Base-by-base conservation (phyloP, 2,113 vertebrate species). In the Atrichornis clamosus region DNA sequence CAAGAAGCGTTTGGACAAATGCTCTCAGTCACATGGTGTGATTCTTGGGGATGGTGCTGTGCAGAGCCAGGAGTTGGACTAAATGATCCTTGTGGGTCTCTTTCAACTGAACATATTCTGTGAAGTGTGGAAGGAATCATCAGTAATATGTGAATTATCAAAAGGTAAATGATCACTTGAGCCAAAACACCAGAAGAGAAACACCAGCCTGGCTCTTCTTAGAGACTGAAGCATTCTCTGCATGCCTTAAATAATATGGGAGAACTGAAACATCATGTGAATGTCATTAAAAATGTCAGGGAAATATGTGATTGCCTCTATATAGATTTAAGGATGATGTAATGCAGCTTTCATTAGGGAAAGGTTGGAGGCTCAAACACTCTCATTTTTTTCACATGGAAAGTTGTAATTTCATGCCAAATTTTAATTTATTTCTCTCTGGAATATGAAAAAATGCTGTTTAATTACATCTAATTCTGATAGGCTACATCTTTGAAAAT, bases 371-470 rank as follows among this genome's bases (percentile, higher is more conserved):
- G n/a, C 62, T 89, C 26, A 75, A 84, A 58, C 24, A 39, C 41
- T 76, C 41, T 73, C 21, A 52, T 42, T 4, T 55, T 72, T 74
- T 72, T 27, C 72, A 49, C 10, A 7, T 2, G 1, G 16, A 39
- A 93, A 89, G 20, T 42, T 91, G 39, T 78, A 65, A 85, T 83
- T 87, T 91, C 42, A 19, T 83, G 50, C 84, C 65, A 87, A 70
- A 52, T 93, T 87, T 73, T 83, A 68, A 72, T 74, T 75, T 95
- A 41, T 89, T 92, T 92, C 67, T 89, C 65, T 56, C 60, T 77
- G 23, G 15, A 74, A 73, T 46, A 46, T 60, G 24, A 91, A 93
- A 68, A 80, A 76, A 47, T 13, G 16, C 67, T 60, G 15, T 52
- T 91, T 86, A 88, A 75, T 92, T 91, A 46, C 74, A 67, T 64